Evolutionary conservation across 2,113 vertebrate species (phyloP).

Genomic region (Gracilinanus agilis): DNA sequence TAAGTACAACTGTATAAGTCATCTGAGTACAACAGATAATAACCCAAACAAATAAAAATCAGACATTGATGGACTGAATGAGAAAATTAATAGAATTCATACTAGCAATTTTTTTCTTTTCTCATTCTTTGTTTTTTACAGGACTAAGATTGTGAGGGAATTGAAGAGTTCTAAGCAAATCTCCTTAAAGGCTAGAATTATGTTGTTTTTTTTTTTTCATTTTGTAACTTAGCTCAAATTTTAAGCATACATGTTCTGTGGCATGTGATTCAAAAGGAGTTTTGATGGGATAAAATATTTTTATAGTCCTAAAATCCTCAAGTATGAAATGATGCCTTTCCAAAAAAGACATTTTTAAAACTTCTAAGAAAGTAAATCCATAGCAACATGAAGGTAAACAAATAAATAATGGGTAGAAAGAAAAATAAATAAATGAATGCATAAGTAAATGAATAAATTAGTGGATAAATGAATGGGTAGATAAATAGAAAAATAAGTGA

Average conservation of each 20-base stretch:
- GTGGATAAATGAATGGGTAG: neutral
- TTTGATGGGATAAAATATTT: neutral
- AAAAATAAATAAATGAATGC: neutral
- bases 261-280: neutral
- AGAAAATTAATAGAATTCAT: neutral
- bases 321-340: neutral
- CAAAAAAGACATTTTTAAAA: neutral
- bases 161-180: neutral
- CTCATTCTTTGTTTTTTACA: neutral
- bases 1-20: neutral
- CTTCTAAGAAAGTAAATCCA: neutral
- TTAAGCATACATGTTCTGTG: neutral
- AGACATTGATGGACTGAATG: neutral
- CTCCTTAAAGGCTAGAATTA: neutral
- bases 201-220: neutral
- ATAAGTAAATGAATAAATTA: neutral
- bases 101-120: neutral
- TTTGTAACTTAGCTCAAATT: neutral
- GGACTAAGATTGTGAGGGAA: neutral
- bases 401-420: neutral
- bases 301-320: neutral
- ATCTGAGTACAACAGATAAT: slow-evolving; percentile 18
- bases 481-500: neutral
- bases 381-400: neutral
- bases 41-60: neutral